Base-by-base conservation (phyloP, 2,113 vertebrate species). In the Ardeotis arabs region DNA sequence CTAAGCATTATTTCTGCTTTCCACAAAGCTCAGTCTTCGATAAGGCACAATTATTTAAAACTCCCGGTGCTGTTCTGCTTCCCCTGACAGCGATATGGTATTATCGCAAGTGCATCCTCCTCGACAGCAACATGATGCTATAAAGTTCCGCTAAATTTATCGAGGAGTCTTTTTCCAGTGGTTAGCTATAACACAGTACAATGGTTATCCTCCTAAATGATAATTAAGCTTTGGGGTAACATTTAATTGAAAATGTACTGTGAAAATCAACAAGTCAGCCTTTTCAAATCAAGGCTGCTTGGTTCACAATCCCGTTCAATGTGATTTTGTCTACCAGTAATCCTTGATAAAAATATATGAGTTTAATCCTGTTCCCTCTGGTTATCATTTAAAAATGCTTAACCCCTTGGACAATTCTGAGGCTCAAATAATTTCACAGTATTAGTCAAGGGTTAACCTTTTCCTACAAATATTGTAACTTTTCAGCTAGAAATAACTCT, bases 191-290 rank as follows among this genome's bases (percentile, higher is more conserved):
- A 72, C 55, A 91, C 93, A 95, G 81, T 91, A 83, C 77, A 96
- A 53, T 66, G 81, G 80, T 95, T 96, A 96, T 94, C 66, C 84
- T 95, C 84, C 84, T 87, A 95, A 96, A 93, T 70, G 62, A 91
- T 87, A 77, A 96, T 96, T 94, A 83, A 94, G 77, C 91, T 96
- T 96, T 95, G 81, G 92, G 89, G 94, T 95, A 96, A 84, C 67
- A 76, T 95, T 95, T 95, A 96, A 96, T 93, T 97, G 91, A 96
- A 97, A 96, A 95, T 33, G 59, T 74, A 76, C 60, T 91, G 80
- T 91, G 93, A 96, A 95, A 96, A 96, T 82, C 89, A 95, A 92
- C 84, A 91, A 95, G 88, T 94, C 92, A 92, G 77, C 77, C 80
- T 95, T 94, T 96, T 89, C 68, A 68, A 93, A 90, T 64, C 44